These are phyloP conservation scores for Nymphalis polychloros DNA, from an alignment of 2,888 invertebrate genomes.

Conservation along the genomic window DNA sequence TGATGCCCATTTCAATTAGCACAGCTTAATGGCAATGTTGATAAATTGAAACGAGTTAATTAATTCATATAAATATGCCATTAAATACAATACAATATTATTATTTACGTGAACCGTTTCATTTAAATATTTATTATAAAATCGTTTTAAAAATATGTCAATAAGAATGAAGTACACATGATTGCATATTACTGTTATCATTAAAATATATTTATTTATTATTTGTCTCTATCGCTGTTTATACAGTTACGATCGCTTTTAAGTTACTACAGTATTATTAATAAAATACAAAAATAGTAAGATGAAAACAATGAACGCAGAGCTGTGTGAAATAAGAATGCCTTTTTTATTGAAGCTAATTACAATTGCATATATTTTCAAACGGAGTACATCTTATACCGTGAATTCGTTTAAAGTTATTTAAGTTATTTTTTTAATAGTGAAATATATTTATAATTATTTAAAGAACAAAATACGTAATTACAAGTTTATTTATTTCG, in stretches of 20 bases:
- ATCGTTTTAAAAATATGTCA: too few species aligned
- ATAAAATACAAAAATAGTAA: too few species aligned
- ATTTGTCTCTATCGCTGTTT: not conserved
- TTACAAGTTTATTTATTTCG: slow-evolving; percentile 68
- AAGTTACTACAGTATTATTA: too few species aligned
- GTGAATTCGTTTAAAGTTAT: slow-evolving; percentile 46
- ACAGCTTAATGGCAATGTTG: slow-evolving; percentile 30
- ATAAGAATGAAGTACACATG: too few species aligned
- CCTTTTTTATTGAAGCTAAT: not conserved
- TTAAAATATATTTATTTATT: not conserved
- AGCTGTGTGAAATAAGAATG: too few species aligned
- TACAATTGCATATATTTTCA: slow-evolving; percentile 11
- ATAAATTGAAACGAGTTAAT: slow-evolving; percentile 14
- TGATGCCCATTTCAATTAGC: slow-evolving; percentile 26
- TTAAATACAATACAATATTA: not conserved
- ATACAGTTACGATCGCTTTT: not conserved
- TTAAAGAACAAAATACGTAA: slow-evolving; percentile 74
- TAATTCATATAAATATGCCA: slow-evolving; percentile 5
- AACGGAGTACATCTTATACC: slow-evolving; percentile 42
- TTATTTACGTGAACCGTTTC: not conserved
- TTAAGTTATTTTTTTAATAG: slow-evolving; percentile 51
- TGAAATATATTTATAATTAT: slow-evolving; percentile 57
- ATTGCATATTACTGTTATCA: not conserved
- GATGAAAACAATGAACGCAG: too few species aligned
- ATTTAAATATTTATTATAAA: not conserved